Evolutionary conservation across 2,113 vertebrate species (phyloP), one percentile per base, ranked within the genome.

Genomic region (Tympanuchus pallidicinctus): DNA sequence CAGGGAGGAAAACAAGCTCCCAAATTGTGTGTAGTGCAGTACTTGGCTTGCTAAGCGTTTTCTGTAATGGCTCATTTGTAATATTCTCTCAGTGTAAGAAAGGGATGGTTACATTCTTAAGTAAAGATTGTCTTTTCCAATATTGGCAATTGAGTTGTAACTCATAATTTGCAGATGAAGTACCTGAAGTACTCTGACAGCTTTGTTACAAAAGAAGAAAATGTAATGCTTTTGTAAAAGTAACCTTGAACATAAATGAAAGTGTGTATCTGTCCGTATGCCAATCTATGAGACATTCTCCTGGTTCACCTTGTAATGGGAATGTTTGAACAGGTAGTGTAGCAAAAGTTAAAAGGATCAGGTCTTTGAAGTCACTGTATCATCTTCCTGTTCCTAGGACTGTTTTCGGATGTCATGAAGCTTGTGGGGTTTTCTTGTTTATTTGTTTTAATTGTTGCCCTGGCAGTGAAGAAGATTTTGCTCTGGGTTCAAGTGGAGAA

Each of bases 221-320:
- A 82, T 60, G 4, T 21, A 94, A 57, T 71, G 89, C 61, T 88
- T 74, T 73, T 1, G 2, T 84, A 86, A 84, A 93, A 91, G 74
- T 94, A 93, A 61, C 90, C 78, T 95, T 93, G 82, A 86, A 88
- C 54, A 43, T 86, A 85, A 97, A 88, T 81, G 72, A 75, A 91
- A 94, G 30, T 15, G 13, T 48, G 27, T 11, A 34, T 87, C n/a
- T 0, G 4, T 88, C 45, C 54, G 84, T 32, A 19, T 11, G 1
- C 28, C 13, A 30, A 43, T 56, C 67, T 76, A 36, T 67, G 88
- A 48, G 90, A 72, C 9, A 24, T 65, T 92, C 61, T 65, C 67
- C 78, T 63, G 59, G 21, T 76, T 50, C 27, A 9, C 21, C 48
- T 82, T 71, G 56, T 54, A 77, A 88, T n/a, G 66, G 92, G 50